These are phyloP conservation scores for Hetaerina titia DNA, from an alignment of 2,888 invertebrate species.

Conservation along the genomic window DNA sequence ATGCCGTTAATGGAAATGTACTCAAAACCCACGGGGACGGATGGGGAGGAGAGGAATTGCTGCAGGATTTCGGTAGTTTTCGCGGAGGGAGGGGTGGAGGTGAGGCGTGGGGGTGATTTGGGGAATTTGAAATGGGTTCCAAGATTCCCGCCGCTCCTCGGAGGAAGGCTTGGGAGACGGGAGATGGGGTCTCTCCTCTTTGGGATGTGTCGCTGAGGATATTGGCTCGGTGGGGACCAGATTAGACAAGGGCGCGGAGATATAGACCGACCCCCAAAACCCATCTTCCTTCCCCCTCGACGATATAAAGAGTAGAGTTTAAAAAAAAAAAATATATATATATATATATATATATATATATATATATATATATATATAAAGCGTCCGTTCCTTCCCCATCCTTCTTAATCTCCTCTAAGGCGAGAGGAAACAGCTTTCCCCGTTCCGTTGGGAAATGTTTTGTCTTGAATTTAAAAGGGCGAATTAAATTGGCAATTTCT, in stretches of 20 bases:
- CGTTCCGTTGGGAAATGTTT: slow-evolving; percentile 49
- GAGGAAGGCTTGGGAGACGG: background rate
- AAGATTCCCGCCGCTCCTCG: background rate
- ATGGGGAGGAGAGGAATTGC: slow-evolving; percentile 23
- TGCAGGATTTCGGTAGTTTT: slow-evolving; percentile 59
- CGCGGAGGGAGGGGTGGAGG: background rate
- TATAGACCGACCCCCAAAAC: background rate
- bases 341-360: too few relatives aligned
- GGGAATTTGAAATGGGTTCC: slow-evolving; percentile 7
- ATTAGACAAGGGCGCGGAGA: slow-evolving; percentile 27
- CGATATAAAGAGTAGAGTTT: slow-evolving; percentile 26
- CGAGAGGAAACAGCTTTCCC: background rate
- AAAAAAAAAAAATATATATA: background rate
- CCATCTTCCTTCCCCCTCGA: background rate
- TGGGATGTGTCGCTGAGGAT: slow-evolving; percentile 26
- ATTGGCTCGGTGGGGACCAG: slow-evolving; percentile 47
- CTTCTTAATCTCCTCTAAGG: background rate
- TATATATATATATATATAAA: background rate
- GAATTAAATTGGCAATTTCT: slow-evolving; percentile 67
- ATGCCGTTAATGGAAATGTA: slow-evolving; percentile 62
- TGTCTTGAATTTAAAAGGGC: slow-evolving; percentile 61
- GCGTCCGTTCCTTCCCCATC: background rate
- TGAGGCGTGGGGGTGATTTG: background rate
- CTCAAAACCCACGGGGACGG: slow-evolving; percentile 43
- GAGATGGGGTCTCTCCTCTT: background rate